Base-by-base conservation (phyloP, 2,113 vertebrate species). In the Caranx ignobilis region DNA sequence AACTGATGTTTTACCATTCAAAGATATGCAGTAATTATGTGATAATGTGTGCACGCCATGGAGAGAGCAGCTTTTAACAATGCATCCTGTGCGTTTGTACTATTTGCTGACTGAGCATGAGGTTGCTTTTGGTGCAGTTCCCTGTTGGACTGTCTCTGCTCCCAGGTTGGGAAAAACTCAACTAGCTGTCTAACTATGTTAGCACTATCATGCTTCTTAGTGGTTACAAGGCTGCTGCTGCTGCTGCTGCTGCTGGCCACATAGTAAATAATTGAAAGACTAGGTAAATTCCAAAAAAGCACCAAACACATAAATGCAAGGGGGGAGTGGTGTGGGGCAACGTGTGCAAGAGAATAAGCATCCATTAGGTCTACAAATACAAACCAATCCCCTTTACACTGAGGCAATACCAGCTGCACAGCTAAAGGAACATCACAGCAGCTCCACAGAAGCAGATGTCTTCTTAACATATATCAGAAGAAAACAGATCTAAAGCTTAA, bases 401-500 rank as follows among this genome's bases (percentile, higher is more conserved):
- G 59, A 54, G 70, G 60, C 70, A 80, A 67, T 80, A 73, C 26
- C 65, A 60, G 47, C 56, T 62, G 65, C 61, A 50, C 34, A 21
- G 69, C 52, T 34, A 67, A 56, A 59, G 55, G 43, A 61, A 62
- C n/a, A 41, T 11, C 35, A n/a, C 34, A 13, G 54, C 65, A 69
- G 45, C 66, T 45, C 50, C 37, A 61, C 68, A 54, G 61, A 60
- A 77, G 52, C 60, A 71, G 52, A 82, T 71, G 68, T 18, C 6
- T n/a, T 47, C 35, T 61, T n/a, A 48, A 77, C 39, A 50, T 56
- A 57, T 71, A 32, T 60, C 37, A 72, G 6, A 41, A 11, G 18
- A 57, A 73, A 83, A 77, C 43, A 18, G 15, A 55, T 68, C 31
- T 50, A 9, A 37, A 35, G 41, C 7, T 45, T 41, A 39, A 57